Evolutionary conservation across 2,888 invertebrate species (phyloP).

Genomic region (Drepana falcataria): DNA sequence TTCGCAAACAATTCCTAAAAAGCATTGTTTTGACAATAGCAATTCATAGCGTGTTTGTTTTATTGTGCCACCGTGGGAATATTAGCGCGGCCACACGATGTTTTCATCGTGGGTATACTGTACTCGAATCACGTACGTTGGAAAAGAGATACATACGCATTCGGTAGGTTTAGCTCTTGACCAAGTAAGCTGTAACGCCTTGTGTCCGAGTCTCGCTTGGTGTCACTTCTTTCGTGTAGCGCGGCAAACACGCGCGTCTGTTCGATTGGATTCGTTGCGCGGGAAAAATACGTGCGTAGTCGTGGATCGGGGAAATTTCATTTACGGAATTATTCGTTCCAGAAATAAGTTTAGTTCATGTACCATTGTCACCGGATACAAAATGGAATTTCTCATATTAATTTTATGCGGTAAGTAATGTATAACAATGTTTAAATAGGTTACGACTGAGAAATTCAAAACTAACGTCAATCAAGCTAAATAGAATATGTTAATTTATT

Average conservation of each 20-base stretch:
- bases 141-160: constrained; percentile 11
- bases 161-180: constrained; percentile 19
- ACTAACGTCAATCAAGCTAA: too few species aligned
- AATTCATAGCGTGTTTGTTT: constrained; percentile 45
- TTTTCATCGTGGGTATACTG: constrained; percentile 15
- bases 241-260: constrained; percentile 60
- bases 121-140: constrained; percentile 16
- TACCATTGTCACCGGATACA: constrained; percentile 28
- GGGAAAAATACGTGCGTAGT: constrained; percentile 24
- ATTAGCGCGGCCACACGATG: constrained; percentile 24
- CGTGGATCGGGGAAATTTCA: background rate
- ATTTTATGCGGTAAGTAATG: constrained; percentile 59
- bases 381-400: constrained; percentile 54
- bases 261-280: constrained; percentile 31
- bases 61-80: constrained; percentile 43
- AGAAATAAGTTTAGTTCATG: constrained; percentile 19
- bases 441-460: too few species aligned
- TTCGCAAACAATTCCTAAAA: constrained; percentile 27
- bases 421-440: background rate
- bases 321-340: constrained; percentile 31
- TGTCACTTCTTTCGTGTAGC: constrained; percentile 59
- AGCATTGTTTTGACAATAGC: constrained; percentile 44
- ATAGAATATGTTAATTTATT: too few species aligned
- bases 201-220: constrained; percentile 18
- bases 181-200: constrained; percentile 26